Evolutionary conservation across 2,888 invertebrate genomes (phyloP).

Genomic region (Peribatodes rhomboidaria): DNA sequence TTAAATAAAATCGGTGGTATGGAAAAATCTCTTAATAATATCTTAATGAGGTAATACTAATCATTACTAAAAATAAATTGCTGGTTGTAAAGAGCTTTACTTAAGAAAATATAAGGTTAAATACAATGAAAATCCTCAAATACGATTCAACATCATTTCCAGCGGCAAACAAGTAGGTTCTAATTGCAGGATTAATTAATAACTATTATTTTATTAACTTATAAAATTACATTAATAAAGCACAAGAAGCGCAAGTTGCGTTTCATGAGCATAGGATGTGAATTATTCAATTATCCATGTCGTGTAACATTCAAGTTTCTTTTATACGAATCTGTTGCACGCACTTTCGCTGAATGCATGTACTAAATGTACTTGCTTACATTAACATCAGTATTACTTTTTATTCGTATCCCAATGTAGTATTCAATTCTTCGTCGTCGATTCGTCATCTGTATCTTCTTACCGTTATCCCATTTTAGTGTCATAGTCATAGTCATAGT

Average conservation of each 20-base stretch:
- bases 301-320: conserved; percentile 1
- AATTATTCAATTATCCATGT: conserved; percentile 16
- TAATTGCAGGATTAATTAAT: not conserved
- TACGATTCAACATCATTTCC: not conserved
- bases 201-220: not conserved
- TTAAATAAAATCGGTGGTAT: too few species aligned
- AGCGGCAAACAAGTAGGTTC: not conserved
- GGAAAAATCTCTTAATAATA: not conserved
- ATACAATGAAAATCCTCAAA: too few species aligned
- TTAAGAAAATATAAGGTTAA: too few species aligned
- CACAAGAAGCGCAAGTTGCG: not conserved
- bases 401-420: not conserved
- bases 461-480: too few species aligned
- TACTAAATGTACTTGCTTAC: not conserved
- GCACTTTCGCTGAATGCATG: conserved; percentile 14
- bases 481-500: too few species aligned
- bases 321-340: conserved; percentile 1
- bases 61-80: too few species aligned
- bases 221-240: not conserved
- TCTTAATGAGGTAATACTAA: too few species aligned
- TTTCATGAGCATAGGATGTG: conserved; percentile 3
- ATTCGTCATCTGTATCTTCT: too few species aligned
- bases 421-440: not conserved
- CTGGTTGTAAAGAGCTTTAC: too few species aligned
- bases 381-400: not conserved